Evolutionary conservation across 2,113 vertebrate species (phyloP), one percentile per base, ranked within the genome.

Genomic region (Oostethus manadensis): DNA sequence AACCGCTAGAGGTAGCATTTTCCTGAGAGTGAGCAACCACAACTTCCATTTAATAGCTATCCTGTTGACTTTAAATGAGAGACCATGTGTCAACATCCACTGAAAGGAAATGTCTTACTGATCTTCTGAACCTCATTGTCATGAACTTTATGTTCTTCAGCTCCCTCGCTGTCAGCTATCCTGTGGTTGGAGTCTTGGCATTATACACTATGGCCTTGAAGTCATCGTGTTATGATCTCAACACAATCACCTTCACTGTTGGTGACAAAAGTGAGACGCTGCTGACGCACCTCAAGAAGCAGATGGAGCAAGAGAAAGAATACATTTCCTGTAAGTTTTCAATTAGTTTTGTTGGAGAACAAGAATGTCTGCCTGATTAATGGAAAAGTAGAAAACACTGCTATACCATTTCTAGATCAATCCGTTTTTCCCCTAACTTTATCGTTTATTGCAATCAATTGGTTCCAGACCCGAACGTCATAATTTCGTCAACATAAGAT

Each of bases 201-300:
- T 84, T 98, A 21, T 93, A 98, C 72, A 76, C 90, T 62, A 80
- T 99, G 55, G 93, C 92, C 16, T 76, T 97, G 63, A 90, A 80
- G 60, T 89, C 93, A 17, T 88, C 94, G 45, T 99, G 96, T 15
- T 78, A 88, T 38, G 74, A 89, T 56, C 65, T 85, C 45, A 80
- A 47, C 0, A 58, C 60, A 0, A 13, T 89, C 54, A 79, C 58
- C 45, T 85, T 91, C 74, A 71, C 48, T 3, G 74, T 82, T 1
- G 64, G 59, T 0, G 22, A 33, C 1, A 76, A 61, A 6, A 86
- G 54, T 0, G 83, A 86, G 44, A 64, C 23, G 0, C 74, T 93
- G 71, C 84, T 98, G 56, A 90, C 87, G 0, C 87, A 89, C 58
- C 88, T 99, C 46, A 99, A 97, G 84, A 76, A 73, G 17, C 84